Evolutionary conservation across 2,888 invertebrate species (phyloP).

Genomic region (Caenorhabditis angaria): DNA sequence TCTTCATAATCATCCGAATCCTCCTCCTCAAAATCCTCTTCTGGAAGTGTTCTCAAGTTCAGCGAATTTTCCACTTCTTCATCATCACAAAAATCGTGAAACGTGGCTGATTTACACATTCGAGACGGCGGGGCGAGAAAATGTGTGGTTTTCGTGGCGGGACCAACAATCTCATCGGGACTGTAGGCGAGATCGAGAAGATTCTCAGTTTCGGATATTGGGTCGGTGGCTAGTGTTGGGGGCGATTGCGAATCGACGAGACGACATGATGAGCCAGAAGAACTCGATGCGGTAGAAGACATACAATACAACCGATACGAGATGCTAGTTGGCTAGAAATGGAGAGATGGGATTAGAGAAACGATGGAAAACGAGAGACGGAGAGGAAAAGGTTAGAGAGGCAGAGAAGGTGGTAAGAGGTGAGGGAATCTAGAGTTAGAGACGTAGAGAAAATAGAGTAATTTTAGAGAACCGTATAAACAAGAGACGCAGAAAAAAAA

Average conservation of each 20-base stretch:
- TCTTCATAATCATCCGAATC: conserved; percentile 33
- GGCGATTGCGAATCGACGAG: not conserved
- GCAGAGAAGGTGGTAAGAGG: too few species aligned
- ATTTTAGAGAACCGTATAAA: not conserved
- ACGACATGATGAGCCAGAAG: too few species aligned
- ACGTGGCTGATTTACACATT: conserved; percentile 45
- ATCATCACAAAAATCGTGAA: conserved; percentile 42
- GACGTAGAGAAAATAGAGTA: conserved; percentile 7
- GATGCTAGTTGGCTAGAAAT: not conserved
- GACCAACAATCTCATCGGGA: not conserved
- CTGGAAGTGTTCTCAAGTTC: conserved; percentile 23
- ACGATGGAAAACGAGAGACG: conserved; percentile 16
- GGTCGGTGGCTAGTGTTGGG: conserved; percentile 10
- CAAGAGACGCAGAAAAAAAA: conserved; percentile 5
- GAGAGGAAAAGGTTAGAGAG: conserved; percentile 11
- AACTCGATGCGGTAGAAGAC: not conserved
- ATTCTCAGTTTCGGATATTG: conserved; percentile 39
- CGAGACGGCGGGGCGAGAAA: not conserved
- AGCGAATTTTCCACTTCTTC: conserved; percentile 15
- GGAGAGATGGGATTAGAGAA: not conserved
- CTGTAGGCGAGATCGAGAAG: conserved; percentile 34
- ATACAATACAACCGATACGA: not conserved
- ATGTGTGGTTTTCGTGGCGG: not conserved
- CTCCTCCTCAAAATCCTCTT: conserved; percentile 35
- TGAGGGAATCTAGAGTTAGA: not conserved